A percentile compares a stretch with the other conserved stretches of the same genome.
Conservation (phyloP, 1,140 invertebrate genomes). For the Pteromalus puparum region DNA sequence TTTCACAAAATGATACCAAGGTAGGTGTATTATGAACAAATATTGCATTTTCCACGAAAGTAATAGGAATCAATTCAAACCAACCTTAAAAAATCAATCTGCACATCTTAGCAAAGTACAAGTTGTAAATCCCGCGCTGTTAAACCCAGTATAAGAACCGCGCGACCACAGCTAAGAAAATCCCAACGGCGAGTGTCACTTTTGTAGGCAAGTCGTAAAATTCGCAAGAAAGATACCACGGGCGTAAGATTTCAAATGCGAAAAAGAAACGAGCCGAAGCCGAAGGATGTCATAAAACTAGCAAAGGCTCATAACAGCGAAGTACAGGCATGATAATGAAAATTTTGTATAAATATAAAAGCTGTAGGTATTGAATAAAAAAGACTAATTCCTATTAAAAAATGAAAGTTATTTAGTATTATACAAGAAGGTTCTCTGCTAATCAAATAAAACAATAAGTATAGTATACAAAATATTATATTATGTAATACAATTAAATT, state of each 20-base stretch:
- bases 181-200: conserved; percentile 7
- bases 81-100: background rate
- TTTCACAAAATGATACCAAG: no score
- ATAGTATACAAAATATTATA: no score
- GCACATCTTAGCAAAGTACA: background rate
- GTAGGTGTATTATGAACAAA: background rate
- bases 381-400: no score
- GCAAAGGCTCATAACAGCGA: background rate
- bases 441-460: no score
- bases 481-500: no score
- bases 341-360: background rate
- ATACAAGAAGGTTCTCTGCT: no score
- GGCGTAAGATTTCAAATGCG: conserved; percentile 14
- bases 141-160: background rate
- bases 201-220: background rate
- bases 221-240: background rate
- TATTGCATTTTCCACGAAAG: background rate
- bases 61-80: background rate
- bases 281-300: conserved; percentile 1
- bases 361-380: no score
- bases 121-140: background rate
- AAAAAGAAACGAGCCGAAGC: background rate
- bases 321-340: background rate
- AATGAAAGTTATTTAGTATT: no score
- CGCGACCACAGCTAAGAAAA: background rate